Evolutionary conservation across 1,140 invertebrate species (phyloP), one percentile per base, ranked within the genome.

Genomic region (Gryon sp.): DNA sequence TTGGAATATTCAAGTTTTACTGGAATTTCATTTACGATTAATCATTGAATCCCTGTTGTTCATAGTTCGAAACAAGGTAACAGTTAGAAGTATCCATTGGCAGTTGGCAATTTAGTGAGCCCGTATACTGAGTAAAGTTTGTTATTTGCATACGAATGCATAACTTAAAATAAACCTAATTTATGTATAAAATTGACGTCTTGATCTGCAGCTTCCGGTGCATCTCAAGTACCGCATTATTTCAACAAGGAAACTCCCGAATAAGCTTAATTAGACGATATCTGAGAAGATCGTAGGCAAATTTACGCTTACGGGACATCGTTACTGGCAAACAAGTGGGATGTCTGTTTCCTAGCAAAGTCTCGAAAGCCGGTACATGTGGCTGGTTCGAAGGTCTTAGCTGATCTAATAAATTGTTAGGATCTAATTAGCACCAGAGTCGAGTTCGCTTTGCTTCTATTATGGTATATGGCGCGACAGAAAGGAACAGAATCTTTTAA

Each of bases 321-420:
- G 48, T 76, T 76, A 69, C 26, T 4, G 57, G 16, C 34, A 53
- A 76, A 45, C 57, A 43, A 63, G 43, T 38, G 20, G 60, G 62
- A 14, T 48, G 72, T 18, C 46, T 76, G 55, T 53, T 75, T 72
- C 11, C 40, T 68, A 6, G 73, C 57, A 63, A 65, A 65, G 50
- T 62, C 72, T 62, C 45, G 14, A 59, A 68, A 66, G 60, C 52
- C 7, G 70, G 52, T 74, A 52, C 53, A 48, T 68, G 55, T 55
- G 55, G 53, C 72, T 69, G 65, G 57, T 70, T 70, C 59, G 50
- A 70, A 63, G 74, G 59, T 57, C 65, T 63, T 52, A 63, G 65
- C 55, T 60, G 65, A 70, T 59, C 74, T 66, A 76, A 66, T 69
- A 70, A 60, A 70, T 76, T 60, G 65, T 76, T 57, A 57, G 74